Evolutionary conservation across 2,797 vertebrate species (phyloP).

Genomic region (Gadopsis marmoratus): DNA sequence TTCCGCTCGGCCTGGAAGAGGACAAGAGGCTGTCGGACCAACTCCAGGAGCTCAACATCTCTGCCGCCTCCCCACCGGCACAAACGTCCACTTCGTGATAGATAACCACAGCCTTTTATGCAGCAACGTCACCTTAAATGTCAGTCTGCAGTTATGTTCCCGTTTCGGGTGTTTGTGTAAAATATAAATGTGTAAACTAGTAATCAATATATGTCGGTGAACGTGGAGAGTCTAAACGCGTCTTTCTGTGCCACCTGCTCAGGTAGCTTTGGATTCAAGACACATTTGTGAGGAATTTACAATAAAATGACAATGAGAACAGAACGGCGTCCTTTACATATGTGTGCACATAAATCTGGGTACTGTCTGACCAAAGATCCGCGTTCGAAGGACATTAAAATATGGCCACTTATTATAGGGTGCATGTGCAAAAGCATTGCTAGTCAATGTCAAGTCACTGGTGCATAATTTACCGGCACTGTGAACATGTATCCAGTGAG

Average conservation of each 20-base stretch:
- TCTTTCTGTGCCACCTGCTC: not conserved
- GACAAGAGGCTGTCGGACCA: conserved; percentile 82
- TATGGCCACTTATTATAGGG: not conserved
- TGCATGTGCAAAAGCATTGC: not conserved
- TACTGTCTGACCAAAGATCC: not conserved
- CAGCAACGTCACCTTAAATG: conserved; percentile 5
- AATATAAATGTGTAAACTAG: conserved; percentile 37
- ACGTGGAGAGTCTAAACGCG: conserved; percentile 1
- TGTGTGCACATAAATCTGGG: not conserved
- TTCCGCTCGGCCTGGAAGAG: conserved; percentile 67
- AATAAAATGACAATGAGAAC: conserved; percentile 45
- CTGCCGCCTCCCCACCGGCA: conserved; percentile 61
- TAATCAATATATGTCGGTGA: not conserved
- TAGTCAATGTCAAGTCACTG: not conserved
- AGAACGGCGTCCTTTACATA: not conserved
- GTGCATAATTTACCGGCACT: not conserved
- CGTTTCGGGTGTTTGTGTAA: conserved; percentile 42
- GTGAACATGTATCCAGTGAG: not conserved
- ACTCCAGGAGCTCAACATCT: conserved; percentile 87
- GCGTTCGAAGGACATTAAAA: not conserved
- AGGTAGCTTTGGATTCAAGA: conserved; percentile 10
- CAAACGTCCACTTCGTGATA: conserved; percentile 50
- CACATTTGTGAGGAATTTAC: conserved; percentile 33
- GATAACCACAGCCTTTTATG: not conserved
- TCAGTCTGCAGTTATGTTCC: conserved; percentile 23